Evolutionary conservation across 2,113 vertebrate species (phyloP), one percentile per base, ranked within the genome.

Genomic region (Micronycteris hirsuta): DNA sequence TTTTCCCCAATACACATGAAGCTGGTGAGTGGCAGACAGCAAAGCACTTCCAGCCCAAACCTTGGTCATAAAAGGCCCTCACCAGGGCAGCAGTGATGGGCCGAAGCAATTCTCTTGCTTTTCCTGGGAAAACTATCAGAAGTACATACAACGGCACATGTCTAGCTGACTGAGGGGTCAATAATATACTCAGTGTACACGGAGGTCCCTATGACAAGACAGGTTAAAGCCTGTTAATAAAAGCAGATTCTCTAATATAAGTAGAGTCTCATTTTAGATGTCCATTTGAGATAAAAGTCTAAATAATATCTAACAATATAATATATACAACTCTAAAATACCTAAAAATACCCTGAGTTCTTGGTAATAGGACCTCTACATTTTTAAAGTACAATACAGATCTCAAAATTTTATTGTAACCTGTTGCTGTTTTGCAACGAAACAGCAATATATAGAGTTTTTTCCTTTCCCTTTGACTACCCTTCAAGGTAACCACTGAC

Each of bases 281-380:
- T 5, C 3, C 20, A 86, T 49, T 33, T 77, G 71, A 33, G 5
- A 67, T 36, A 88, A 89, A 45, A 49, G 24, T 89, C 36, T 8
- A 76, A 49, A 78, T 45, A 85, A 83, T 61, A 93, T 52, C 80
- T 67, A 91, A 88, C 17, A 89, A 89, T 41, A 74, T 6, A 78
- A 4, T 70, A 93, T 56, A 92, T 20, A 52, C 3, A 87, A 74
- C 81, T 93, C 70, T 83, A 96, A 93, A 94, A 93, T 93, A 74
- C 33, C 76, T 86, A n/a, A 88, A 80, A 92, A 58, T 47, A 70
- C 38, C 5, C 65, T 17, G 54, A 65, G 22, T 45, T 95, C 56
- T 93, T 87, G 8, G 63, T 45, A 92, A 89, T 56, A 89, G 28
- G 3, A 87, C 3, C 24, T 91, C 81, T 63, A 91, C 7, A 83